phyloP scores from a whole-genome alignment of 2,888 invertebrate species.

The Drosophila siamana region DNA sequence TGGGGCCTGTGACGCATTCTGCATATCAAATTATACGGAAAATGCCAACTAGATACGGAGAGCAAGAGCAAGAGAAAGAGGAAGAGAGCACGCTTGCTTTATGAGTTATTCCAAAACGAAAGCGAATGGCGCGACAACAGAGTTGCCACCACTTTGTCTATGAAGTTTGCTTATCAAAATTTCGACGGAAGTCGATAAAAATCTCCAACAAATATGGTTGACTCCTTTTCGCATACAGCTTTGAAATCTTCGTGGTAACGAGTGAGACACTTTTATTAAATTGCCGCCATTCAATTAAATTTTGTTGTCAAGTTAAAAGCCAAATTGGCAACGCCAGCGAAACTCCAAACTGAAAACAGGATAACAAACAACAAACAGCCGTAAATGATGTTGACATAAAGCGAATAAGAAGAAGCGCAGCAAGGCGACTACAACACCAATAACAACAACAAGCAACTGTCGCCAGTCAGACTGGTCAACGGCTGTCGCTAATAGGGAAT shows the following conservation, averaged over 20 bases:
- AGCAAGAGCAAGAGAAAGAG: not conserved
- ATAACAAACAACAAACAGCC: slow-evolving; percentile 46
- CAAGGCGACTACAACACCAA: too few relatives aligned
- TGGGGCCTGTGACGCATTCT: slow-evolving; percentile 39
- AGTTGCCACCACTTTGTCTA: slow-evolving; percentile 13
- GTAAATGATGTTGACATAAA: slow-evolving; percentile 62
- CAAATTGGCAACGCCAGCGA: slow-evolving; percentile 36
- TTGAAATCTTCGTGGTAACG: too few relatives aligned
- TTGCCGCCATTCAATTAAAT: slow-evolving; percentile 1
- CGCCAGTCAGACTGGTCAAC: slow-evolving; percentile 78
- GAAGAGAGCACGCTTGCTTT: not conserved
- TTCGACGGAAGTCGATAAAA: not conserved
- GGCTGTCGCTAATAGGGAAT: slow-evolving; percentile 60
- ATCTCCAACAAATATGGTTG: too few relatives aligned
- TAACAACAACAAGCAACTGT: too few relatives aligned
- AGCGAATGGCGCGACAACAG: slow-evolving; percentile 12
- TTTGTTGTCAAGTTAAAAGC: not conserved
- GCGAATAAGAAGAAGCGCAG: slow-evolving; percentile 26
- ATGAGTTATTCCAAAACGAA: slow-evolving; percentile 14
- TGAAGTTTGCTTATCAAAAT: not conserved
- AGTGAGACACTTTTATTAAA: too few relatives aligned
- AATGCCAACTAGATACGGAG: not conserved
- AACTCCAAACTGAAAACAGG: slow-evolving; percentile 35
- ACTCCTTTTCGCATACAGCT: too few relatives aligned
- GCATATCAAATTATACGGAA: slow-evolving; percentile 28